Evolutionary conservation across 2,797 vertebrate species (phyloP).

Genomic region (Periophthalmus magnuspinnatus): DNA sequence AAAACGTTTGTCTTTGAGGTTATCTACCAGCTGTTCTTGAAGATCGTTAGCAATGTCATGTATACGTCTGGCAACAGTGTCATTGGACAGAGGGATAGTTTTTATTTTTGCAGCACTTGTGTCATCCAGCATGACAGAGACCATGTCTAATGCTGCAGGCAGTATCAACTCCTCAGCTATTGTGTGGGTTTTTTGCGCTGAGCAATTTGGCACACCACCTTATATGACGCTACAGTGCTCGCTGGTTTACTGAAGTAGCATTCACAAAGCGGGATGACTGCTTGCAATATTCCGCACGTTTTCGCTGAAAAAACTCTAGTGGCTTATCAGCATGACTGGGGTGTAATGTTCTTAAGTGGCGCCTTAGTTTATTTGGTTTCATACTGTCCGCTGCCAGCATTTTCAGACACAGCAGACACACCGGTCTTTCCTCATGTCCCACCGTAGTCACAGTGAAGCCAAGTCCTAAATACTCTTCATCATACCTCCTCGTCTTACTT

Average conservation of each 20-base stretch:
- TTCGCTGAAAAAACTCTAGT: too few species aligned
- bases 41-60: constrained; percentile 3
- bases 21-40: constrained; percentile 23
- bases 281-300: not conserved
- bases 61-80: not conserved
- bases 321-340: too few species aligned
- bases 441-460: too few species aligned
- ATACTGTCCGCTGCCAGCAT: too few species aligned
- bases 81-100: constrained; percentile 7
- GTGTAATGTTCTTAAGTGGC: too few species aligned
- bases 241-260: not conserved
- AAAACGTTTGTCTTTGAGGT: constrained; percentile 16
- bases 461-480: too few species aligned
- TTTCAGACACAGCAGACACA: too few species aligned
- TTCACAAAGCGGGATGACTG: constrained; percentile 6
- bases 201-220: constrained; percentile 13
- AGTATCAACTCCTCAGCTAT: constrained; percentile 13
- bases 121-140: constrained; percentile 12
- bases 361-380: too few species aligned
- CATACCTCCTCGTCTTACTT: too few species aligned
- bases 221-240: constrained; percentile 15
- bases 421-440: too few species aligned
- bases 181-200: constrained; percentile 13
- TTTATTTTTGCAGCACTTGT: constrained; percentile 7
- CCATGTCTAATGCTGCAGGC: constrained; percentile 12